Base-by-base conservation (phyloP, 2,113 vertebrate species). In the Fulica atra region DNA sequence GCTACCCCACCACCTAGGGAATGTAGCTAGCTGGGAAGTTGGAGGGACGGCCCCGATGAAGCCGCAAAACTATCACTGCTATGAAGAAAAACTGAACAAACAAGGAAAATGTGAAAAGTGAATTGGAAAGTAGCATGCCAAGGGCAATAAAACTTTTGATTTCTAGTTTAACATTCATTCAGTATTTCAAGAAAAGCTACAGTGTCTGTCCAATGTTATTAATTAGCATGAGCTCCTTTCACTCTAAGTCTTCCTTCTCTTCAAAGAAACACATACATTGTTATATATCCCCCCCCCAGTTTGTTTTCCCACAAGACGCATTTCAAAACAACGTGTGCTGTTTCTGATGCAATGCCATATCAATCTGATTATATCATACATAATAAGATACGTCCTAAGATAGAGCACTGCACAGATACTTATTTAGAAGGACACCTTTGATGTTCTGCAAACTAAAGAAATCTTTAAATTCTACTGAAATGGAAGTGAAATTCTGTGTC, bases 401-500 rank as follows among this genome's bases (percentile, higher is more conserved):
- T 65, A 95, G 84, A 97, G 74, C 66, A 86, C 68, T 81, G 42
- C 90, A 87, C 44, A 70, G 92, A 96, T 91, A 89, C 93, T 95
- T 97, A 93, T 97, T 97, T 97, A 97, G 90, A 96, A 90, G 92
- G 91, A 95, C 80, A 81, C 76, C 84, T 98, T 96, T 97, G 96
- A 97, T 97, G 89, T 64, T 86, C 78, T 89, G 76, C 24, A 31
- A 94, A 79, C 19, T 35, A 96, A 95, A 96, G 68, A 93, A 88
- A 96, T 81, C 72, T 95, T 95, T 65, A 94, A 92, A 83, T 95
- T 84, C 64, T 57, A 93, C 88, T 85, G 89, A 95, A 96, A 97
- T 89, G 92, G 95, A 96, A 95, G 94, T 92, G 94, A 92, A 97
- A 89, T 94, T 96, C 72, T 88, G 26, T 92, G 50, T 77, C 86